Percentiles rank a stretch among this genome's conserved stretches.
Evolutionary conservation across 1,140 invertebrate genomes (phyloP).

Genomic region (Drosophila tani): DNA sequence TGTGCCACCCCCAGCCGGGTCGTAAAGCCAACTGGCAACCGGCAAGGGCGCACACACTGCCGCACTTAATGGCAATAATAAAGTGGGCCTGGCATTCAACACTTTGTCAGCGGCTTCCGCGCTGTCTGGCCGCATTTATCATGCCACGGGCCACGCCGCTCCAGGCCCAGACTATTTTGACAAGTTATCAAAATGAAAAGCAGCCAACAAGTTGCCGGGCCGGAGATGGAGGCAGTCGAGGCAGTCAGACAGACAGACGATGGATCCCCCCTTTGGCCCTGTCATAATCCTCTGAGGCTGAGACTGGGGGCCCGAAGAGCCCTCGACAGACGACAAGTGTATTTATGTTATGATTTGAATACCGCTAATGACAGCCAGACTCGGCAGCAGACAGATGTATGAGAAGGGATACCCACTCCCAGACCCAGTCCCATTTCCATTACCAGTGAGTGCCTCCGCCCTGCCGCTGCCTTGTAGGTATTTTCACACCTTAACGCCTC

Average conservation of each 20-base stretch:
- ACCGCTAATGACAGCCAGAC: conserved; percentile 78
- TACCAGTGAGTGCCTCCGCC: conserved; percentile 30
- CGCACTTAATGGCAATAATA: conserved; percentile 73
- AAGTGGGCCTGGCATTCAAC: conserved; percentile 79
- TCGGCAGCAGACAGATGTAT: conserved; percentile 16
- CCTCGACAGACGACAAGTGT: conserved; percentile 81
- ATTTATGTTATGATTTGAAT: conserved; percentile 85
- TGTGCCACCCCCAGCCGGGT: conserved; percentile 54
- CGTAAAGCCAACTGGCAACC: conserved; percentile 65
- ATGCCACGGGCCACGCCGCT: conserved; percentile 40
- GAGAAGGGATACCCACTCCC: background rate
- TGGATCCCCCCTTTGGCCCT: conserved; percentile 25
- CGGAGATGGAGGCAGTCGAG: conserved; percentile 36
- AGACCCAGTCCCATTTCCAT: conserved; percentile 33
- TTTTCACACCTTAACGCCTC: conserved; percentile 75
- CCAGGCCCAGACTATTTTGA: conserved; percentile 78
- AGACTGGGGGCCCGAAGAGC: conserved; percentile 1
- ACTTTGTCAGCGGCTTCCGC: conserved; percentile 77
- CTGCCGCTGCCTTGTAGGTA: conserved; percentile 64
- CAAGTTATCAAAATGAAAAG: conserved; percentile 83
- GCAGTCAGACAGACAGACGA: conserved; percentile 19
- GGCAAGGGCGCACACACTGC: conserved; percentile 28
- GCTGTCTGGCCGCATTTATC: conserved; percentile 78
- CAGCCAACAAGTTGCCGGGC: conserved; percentile 68
- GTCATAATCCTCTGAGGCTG: conserved; percentile 63